phyloP scores from a whole-genome alignment of 2,113 vertebrate genomes.

The Boulengerochromis microlepis region DNA sequence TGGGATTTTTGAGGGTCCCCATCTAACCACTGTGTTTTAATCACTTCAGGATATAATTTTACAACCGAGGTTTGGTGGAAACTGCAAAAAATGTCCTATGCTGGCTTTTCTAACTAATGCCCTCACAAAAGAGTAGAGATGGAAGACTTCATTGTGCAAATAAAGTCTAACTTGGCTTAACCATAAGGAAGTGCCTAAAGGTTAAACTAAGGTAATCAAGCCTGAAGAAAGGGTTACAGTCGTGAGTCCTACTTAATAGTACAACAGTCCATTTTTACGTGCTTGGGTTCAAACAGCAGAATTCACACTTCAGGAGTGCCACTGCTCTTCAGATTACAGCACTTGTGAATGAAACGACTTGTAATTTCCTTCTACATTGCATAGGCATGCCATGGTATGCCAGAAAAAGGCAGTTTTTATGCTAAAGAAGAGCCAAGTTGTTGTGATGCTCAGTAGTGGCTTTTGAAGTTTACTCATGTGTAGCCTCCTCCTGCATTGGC shows the following conservation, averaged over 20 bases:
- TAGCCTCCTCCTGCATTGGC: background rate
- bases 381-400: background rate
- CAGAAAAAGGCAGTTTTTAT: background rate
- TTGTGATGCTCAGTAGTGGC: background rate
- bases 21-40: background rate
- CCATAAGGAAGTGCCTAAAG: background rate
- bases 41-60: background rate
- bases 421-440: background rate
- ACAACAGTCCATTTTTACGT: background rate
- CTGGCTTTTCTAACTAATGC: background rate
- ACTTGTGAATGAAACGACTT: background rate
- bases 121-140: background rate
- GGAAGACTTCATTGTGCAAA: background rate
- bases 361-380: background rate
- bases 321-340: background rate
- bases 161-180: background rate
- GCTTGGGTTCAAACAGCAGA: background rate
- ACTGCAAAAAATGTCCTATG: background rate
- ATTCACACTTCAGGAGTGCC: background rate
- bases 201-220: background rate
- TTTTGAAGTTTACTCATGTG: background rate
- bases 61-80: background rate
- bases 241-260: background rate
- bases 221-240: background rate
- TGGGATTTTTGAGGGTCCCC: background rate